A percentile compares a stretch with the other conserved stretches of the same genome.
Evolutionary conservation across 2,888 invertebrate species (phyloP).

Genomic region (Cantharis lateralis): DNA sequence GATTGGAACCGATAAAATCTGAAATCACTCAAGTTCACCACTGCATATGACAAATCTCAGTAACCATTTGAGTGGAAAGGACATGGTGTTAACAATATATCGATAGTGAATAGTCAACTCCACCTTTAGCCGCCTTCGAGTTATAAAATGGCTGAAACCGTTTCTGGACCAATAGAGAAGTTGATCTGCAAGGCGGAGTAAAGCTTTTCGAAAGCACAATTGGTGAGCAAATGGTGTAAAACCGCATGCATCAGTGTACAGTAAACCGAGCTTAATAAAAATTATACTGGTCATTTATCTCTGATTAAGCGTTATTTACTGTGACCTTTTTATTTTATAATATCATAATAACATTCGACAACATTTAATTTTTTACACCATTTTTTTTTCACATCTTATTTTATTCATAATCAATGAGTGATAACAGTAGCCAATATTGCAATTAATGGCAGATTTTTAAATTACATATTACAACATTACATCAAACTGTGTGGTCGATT

Average conservation of each 20-base stretch:
- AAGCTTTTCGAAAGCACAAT: conserved; percentile 7
- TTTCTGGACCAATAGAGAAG: conserved; percentile 26
- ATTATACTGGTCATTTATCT: conserved; percentile 29
- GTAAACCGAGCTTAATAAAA: conserved; percentile 24
- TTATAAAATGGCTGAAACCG: conserved; percentile 37
- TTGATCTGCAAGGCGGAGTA: conserved; percentile 20
- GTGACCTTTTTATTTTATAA: conserved; percentile 1
- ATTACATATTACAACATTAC: background rate
- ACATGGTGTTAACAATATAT: conserved; percentile 42
- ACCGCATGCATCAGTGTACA: conserved; percentile 20
- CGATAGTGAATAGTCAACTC: conserved; percentile 25
- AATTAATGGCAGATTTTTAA: background rate
- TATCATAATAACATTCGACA: background rate
- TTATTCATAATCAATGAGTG: background rate
- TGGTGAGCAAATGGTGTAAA: conserved; percentile 8
- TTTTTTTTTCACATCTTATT: background rate
- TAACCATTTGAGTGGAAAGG: conserved; percentile 50
- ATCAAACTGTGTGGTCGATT: background rate
- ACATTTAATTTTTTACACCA: background rate
- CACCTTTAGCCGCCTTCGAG: conserved; percentile 26
- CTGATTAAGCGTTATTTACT: conserved; percentile 25
- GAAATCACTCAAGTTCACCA: conserved; percentile 7
- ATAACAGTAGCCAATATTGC: background rate
- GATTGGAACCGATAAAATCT: background rate
- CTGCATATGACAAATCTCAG: conserved; percentile 44